A percentile compares a stretch with the other conserved stretches of the same genome.
phyloP scores from a whole-genome alignment of 2,113 vertebrate species.

The Columbina picui region DNA sequence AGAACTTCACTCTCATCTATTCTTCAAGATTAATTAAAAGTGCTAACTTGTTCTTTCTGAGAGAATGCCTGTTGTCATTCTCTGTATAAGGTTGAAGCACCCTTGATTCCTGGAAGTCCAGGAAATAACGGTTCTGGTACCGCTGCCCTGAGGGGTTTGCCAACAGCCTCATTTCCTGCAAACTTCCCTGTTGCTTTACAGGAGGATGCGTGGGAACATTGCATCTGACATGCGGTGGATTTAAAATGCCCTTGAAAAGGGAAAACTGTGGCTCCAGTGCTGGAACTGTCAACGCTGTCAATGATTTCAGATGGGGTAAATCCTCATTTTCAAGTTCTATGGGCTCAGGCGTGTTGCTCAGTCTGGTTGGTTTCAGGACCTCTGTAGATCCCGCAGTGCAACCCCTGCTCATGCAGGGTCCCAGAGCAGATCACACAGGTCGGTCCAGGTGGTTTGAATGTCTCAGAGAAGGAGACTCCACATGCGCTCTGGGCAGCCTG shows the following conservation, averaged over 20 bases:
- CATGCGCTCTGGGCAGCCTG: too few relatives aligned
- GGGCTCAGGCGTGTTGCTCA: too few relatives aligned
- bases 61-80: background rate
- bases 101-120: background rate
- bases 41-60: background rate
- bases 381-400: too few relatives aligned
- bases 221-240: background rate
- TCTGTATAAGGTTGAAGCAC: background rate
- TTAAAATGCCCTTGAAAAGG: background rate
- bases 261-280: background rate
- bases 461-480: too few relatives aligned
- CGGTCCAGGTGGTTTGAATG: too few relatives aligned
- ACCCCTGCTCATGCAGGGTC: too few relatives aligned
- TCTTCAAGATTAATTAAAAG: slow-evolving; percentile 5
- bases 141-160: background rate
- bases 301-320: background rate
- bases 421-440: too few relatives aligned
- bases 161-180: background rate
- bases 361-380: too few relatives aligned
- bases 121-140: background rate
- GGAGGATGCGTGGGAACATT: background rate
- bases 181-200: background rate
- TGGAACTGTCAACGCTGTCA: background rate
- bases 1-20: background rate
- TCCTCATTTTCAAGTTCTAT: background rate